Evolutionary conservation across 2,888 invertebrate species (phyloP), one percentile per base, ranked within the genome.

Genomic region (Craniophora ligustri): DNA sequence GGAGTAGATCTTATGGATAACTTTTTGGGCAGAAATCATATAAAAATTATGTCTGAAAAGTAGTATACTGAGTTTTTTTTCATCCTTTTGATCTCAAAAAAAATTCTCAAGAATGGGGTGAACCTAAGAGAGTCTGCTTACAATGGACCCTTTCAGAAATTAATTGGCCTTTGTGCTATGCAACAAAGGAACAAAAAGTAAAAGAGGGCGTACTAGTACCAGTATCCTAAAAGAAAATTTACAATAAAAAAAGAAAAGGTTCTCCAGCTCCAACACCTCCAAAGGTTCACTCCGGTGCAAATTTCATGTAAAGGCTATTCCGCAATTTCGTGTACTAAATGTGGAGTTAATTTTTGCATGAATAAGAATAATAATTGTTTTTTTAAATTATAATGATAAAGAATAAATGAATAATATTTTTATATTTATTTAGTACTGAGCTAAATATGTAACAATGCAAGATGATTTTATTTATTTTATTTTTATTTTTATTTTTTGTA

Each of bases 251-350:
- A 76, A 67, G 60, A 72, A 79, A 75, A 71, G 77, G 75, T 78
- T 75, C 76, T 76, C 72, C 77, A 72, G 77, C 76, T 57, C 76
- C 72, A 34, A 75, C 74, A 71, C 79, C 82, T 72, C 78, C 76
- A 64, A 81, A 81, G 74, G 75, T 68, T 76, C 76, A 75, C 78
- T 79, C 66, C 69, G 75, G 72, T 79, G 79, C 75, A 81, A 82
- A 80, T 79, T 35, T 70, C 79, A 78, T 79, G 78, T 51, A 81
- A 78, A 76, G 79, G 78, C 45, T 79, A 80, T 78, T 79, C 78
- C 61, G 81, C 80, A 79, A 79, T 79, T 46, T 72, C 72, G 30
- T 80, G 77, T 68, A 72, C 0, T 71, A 80, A 78, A 79, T 78
- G 81, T 78, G 62, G 73, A 6, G 75, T 81, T 15, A 77, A 78